A percentile compares a stretch with the other conserved stretches of the same genome.
Evolutionary conservation across 2,888 invertebrate species (phyloP).

Genomic region (Andrena bicolor): DNA sequence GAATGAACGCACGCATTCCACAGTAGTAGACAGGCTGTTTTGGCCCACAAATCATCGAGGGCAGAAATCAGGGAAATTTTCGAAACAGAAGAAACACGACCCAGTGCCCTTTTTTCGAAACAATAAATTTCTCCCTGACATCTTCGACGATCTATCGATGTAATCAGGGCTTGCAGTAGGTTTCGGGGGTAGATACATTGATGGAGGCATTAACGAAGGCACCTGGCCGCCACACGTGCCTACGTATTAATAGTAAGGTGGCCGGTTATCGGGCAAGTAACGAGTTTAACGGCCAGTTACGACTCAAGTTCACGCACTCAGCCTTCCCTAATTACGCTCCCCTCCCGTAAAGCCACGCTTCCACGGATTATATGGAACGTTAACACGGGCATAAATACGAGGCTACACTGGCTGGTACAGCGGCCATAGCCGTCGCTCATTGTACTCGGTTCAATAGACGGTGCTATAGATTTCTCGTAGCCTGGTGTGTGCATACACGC

Average conservation of each 20-base stretch:
- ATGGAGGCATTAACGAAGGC: slow-evolving; percentile 3
- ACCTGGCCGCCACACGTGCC: background rate
- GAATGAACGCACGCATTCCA: slow-evolving; percentile 47
- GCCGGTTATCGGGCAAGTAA: background rate
- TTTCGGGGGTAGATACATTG: background rate
- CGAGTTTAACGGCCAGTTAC: slow-evolving; percentile 14
- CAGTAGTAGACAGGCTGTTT: background rate
- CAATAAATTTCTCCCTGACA: too few species aligned
- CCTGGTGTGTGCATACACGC: background rate
- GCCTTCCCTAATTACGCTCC: slow-evolving; percentile 40
- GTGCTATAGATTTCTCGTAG: slow-evolving; percentile 57
- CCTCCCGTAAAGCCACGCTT: slow-evolving; percentile 35
- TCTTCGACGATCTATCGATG: too few species aligned
- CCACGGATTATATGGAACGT: slow-evolving; percentile 50
- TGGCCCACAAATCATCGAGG: slow-evolving; percentile 29
- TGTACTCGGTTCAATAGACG: slow-evolving; percentile 70
- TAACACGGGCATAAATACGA: slow-evolving; percentile 56
- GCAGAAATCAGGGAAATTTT: slow-evolving; percentile 2
- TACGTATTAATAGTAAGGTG: too few species aligned
- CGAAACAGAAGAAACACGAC: background rate
- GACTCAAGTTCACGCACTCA: slow-evolving; percentile 27
- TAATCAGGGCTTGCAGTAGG: too few species aligned
- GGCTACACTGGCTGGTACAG: slow-evolving; percentile 36
- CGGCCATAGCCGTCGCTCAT: slow-evolving; percentile 64
- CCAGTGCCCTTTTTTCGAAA: background rate